phyloP scores from a whole-genome alignment of 2,888 invertebrate species.

The Eristalis pertinax region DNA sequence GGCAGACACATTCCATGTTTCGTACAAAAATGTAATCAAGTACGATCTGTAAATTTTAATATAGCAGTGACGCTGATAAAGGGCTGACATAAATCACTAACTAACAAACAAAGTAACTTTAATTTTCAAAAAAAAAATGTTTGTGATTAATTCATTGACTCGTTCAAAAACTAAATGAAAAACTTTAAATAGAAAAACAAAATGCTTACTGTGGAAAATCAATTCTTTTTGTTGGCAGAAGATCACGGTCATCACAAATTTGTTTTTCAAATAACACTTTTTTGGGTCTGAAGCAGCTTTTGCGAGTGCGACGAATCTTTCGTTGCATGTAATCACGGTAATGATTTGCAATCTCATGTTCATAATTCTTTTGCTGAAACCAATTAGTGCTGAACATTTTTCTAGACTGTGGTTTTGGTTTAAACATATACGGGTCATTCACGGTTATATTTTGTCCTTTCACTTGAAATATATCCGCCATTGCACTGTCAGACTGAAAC shows the following conservation, averaged over 20 bases:
- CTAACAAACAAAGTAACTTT: too few species aligned
- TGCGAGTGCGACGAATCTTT: slow-evolving; percentile 6
- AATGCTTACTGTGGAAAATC: slow-evolving; percentile 77
- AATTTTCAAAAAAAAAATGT: too few species aligned
- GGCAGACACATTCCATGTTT: too few species aligned
- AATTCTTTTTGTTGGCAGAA: slow-evolving; percentile 75
- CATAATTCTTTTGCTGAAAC: slow-evolving; percentile 67
- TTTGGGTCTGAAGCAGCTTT: slow-evolving; percentile 29
- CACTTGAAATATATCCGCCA: slow-evolving; percentile 40
- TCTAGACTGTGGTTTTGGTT: slow-evolving; percentile 16
- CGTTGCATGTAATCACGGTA: slow-evolving; percentile 78
- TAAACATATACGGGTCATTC: slow-evolving; percentile 6
- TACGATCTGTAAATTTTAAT: too few species aligned
- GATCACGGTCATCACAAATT: slow-evolving; percentile 72
- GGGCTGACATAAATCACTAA: too few species aligned
- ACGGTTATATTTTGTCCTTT: slow-evolving; percentile 31
- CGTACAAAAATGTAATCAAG: too few species aligned
- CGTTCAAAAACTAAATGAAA: too few species aligned
- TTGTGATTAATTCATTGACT: too few species aligned
- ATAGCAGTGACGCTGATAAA: too few species aligned
- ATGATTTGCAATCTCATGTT: slow-evolving; percentile 80
- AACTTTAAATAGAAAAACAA: neutral
- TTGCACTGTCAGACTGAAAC: slow-evolving; percentile 24
- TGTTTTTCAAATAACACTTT: slow-evolving; percentile 31
- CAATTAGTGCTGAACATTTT: slow-evolving; percentile 47